Base-by-base conservation (phyloP, 1,140 invertebrate species). In the Drosophila fuyamai region DNA sequence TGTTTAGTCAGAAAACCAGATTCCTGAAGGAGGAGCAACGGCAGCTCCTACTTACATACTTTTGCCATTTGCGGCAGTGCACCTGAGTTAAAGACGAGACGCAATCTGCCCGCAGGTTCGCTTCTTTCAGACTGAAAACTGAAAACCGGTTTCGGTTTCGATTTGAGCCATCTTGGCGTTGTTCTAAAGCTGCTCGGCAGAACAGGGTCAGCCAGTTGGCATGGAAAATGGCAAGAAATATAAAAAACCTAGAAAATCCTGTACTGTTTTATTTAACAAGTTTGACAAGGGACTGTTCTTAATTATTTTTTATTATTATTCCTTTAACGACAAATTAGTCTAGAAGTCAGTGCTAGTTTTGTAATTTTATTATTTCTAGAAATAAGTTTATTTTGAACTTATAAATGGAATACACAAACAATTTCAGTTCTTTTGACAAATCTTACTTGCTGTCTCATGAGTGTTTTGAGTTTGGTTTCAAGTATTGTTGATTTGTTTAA, bases 151-250 rank as follows among this genome's bases (percentile, higher is more conserved):
- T 72, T 72, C 41, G 29, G 53, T 73, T 73, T 59, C 38, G 23
- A 59, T 73, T 59, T 72, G 47, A 55, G 51, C 47, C 60, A 67
- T 67, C 61, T 76, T 76, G 53, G 35, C 59, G 53, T 53, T 76
- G 35, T 86, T 85, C 57, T 78, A 57, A 54, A 79, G 67, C 58
- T 63, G 72, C 40, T 62, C 81, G 61, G 79, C 79, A 82, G 83
- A 86, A 88, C 82, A 86, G 82, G 82, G 82, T 86, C 82, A 86
- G 75, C 83, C 76, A 79, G 79, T 85, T 82, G 71, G 77, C 56
- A 71, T 46, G 80, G 60, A 76, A 76, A 66, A 67, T 57, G 50
- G 48, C 71, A 75, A 40, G 18, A 10, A 32, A 10, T 50, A 18
- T 32, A 12, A 18, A 29, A 32, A 36, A 29, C 27, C 27, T 12